Conservation (phyloP, 2,888 invertebrate species). For the Cheilosia variabilis region DNA sequence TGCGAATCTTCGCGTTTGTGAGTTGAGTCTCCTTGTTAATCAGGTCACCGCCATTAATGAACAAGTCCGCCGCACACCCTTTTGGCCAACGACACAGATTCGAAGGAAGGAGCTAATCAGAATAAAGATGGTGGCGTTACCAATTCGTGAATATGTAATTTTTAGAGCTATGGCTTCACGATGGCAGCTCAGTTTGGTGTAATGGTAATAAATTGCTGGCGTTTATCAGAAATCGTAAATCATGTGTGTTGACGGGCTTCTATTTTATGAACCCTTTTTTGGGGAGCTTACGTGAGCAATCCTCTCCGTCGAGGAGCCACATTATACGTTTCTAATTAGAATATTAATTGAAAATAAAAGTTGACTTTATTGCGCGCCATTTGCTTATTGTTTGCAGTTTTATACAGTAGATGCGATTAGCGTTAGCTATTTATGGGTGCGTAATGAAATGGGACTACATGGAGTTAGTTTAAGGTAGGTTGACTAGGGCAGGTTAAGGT, state of each 20-base stretch:
- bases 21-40: slow-evolving; percentile 61
- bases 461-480: not conserved
- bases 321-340: slow-evolving; percentile 57
- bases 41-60: slow-evolving; percentile 64
- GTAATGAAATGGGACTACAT: slow-evolving; percentile 38
- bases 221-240: slow-evolving; percentile 65
- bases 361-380: slow-evolving; percentile 67
- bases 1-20: slow-evolving; percentile 58
- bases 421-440: slow-evolving; percentile 45
- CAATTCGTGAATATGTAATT: slow-evolving; percentile 60
- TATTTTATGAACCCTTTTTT: slow-evolving; percentile 57
- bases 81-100: slow-evolving; percentile 1
- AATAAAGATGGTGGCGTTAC: not conserved
- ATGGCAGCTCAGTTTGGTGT: slow-evolving; percentile 52
- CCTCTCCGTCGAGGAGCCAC: not conserved
- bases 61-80: slow-evolving; percentile 29
- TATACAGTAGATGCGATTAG: not conserved
- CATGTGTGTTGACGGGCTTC: slow-evolving; percentile 59
- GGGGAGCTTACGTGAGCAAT: slow-evolving; percentile 10
- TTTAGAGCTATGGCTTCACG: slow-evolving; percentile 40
- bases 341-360: slow-evolving; percentile 74
- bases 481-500: not conserved
- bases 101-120: slow-evolving; percentile 55
- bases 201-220: slow-evolving; percentile 60
- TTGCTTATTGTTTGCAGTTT: slow-evolving; percentile 55